A percentile compares a stretch with the other conserved stretches of the same genome.
Evolutionary conservation across 2,797 vertebrate genomes (phyloP).

Genomic region (Mus caroli): DNA sequence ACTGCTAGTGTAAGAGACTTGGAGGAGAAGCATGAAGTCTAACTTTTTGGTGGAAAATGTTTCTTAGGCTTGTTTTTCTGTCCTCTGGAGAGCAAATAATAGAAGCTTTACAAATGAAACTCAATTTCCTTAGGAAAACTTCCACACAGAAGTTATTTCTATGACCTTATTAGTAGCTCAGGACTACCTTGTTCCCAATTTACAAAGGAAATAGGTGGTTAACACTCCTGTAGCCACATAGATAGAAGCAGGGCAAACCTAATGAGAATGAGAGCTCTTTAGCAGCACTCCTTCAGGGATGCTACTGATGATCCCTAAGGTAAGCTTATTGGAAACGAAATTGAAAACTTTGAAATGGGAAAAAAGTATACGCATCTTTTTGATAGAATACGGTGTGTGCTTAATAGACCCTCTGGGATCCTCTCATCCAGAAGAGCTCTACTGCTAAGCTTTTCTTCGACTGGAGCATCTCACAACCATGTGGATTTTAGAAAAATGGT

Average conservation of each 20-base stretch:
- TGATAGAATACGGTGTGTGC: not conserved
- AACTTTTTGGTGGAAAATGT: not conserved
- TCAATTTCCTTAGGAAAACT: conserved; percentile 57
- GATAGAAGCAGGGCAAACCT: conserved; percentile 16
- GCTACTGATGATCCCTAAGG: not conserved
- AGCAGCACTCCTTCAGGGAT: not conserved
- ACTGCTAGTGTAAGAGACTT: not conserved
- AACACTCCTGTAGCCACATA: not conserved
- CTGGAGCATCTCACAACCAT: not conserved
- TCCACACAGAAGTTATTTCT: conserved; percentile 44
- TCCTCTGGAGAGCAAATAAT: conserved; percentile 1
- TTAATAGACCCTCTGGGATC: not conserved
- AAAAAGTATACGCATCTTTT: not conserved
- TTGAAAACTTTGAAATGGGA: conserved; percentile 1
- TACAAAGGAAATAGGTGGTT: conserved; percentile 48
- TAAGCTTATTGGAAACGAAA: not conserved
- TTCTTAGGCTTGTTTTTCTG: not conserved
- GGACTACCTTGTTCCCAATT: not conserved
- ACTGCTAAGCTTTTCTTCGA: not conserved
- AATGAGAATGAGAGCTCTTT: not conserved
- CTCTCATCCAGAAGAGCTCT: not conserved
- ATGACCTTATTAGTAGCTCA: conserved; percentile 21
- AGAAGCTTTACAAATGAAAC: conserved; percentile 25
- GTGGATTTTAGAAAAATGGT: not conserved
- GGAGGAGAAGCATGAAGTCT: not conserved